Percentiles rank a stretch among this genome's conserved stretches.
Evolutionary conservation across 2,797 vertebrate species (phyloP).

Genomic region (Scyliorhinus canicula): DNA sequence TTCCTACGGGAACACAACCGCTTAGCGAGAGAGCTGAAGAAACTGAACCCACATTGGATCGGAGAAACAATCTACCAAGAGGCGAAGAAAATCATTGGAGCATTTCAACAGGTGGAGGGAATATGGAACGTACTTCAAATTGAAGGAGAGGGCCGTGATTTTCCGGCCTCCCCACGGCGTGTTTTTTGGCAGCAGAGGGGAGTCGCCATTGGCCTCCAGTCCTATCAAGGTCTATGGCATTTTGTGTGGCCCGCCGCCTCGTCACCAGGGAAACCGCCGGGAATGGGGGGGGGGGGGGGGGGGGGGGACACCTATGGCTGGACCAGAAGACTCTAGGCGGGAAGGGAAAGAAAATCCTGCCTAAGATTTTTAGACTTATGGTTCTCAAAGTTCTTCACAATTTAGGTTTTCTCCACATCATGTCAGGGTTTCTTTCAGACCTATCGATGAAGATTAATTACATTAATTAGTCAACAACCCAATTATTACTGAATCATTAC

Average conservation of each 20-base stretch:
- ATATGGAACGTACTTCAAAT: neutral
- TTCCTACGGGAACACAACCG: constrained; percentile 39
- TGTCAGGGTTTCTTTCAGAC: neutral
- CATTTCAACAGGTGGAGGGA: constrained; percentile 10
- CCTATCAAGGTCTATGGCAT: no score
- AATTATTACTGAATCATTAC: neutral
- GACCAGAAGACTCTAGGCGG: no score
- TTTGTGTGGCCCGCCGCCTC: no score
- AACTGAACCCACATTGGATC: constrained; percentile 31
- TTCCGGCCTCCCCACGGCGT: no score
- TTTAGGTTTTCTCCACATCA: neutral
- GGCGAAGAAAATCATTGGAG: constrained; percentile 25
- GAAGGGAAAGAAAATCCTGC: no score
- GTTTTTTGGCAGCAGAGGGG: no score
- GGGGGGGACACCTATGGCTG: no score
- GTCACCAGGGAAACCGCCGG: no score
- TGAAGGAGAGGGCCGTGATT: no score
- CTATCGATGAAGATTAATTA: neutral
- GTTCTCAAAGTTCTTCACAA: neutral
- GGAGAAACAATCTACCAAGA: constrained; percentile 36
- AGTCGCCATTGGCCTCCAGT: no score
- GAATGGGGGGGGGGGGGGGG: no score
- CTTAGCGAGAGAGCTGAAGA: constrained; percentile 15
- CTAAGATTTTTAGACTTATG: neutral
- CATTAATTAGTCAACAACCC: neutral